phyloP scores from a whole-genome alignment of 2,888 invertebrate genomes.

The Abrostola triplasia region DNA sequence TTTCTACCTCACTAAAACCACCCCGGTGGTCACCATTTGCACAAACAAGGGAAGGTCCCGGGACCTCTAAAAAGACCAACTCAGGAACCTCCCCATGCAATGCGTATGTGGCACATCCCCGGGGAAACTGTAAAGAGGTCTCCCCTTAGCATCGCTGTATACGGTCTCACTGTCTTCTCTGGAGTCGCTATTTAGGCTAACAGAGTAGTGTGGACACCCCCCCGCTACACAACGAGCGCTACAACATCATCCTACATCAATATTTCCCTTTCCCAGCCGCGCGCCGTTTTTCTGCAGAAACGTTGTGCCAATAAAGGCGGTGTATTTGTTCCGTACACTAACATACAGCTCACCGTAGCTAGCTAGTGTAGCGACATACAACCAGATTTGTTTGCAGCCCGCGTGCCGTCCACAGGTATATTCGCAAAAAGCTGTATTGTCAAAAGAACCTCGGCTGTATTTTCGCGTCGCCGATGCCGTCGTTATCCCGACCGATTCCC shows the following conservation, averaged over 20 bases:
- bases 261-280: not conserved
- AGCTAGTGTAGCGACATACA: not conserved
- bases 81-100: too few species aligned
- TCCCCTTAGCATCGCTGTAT: too few species aligned
- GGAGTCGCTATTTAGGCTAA: too few species aligned
- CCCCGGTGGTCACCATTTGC: too few species aligned
- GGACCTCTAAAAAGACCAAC: too few species aligned
- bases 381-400: not conserved
- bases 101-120: too few species aligned
- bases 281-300: not conserved
- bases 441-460: conserved; percentile 24
- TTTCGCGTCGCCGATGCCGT: conserved; percentile 19
- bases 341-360: not conserved
- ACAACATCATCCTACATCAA: not conserved
- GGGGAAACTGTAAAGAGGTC: too few species aligned
- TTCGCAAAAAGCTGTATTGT: conserved; percentile 18
- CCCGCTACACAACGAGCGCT: not conserved
- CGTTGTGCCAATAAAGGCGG: not conserved
- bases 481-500: conserved; percentile 25
- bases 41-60: too few species aligned
- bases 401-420: not conserved
- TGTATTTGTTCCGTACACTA: not conserved
- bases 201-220: not conserved
- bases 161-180: too few species aligned
- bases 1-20: too few species aligned